A percentile compares a stretch with the other conserved stretches of the same genome.
Conservation (phyloP, 2,797 vertebrate genomes). For the Molossus alvarezi region DNA sequence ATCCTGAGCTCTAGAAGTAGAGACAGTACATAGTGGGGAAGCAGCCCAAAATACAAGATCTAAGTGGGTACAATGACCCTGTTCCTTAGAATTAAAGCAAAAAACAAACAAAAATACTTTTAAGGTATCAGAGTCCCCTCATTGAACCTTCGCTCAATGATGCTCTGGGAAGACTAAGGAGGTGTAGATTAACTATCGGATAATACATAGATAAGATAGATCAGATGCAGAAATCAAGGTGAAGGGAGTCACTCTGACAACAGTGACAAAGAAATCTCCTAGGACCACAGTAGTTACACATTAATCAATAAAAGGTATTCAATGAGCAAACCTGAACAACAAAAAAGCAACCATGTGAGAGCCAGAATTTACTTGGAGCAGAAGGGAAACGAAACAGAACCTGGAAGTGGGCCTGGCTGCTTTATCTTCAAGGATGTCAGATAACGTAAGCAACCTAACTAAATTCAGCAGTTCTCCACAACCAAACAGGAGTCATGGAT, state of each 20-base stretch:
- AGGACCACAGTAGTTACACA: neutral
- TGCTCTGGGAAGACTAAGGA: slow-evolving; percentile 11
- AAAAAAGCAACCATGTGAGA: neutral
- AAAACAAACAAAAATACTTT: neutral
- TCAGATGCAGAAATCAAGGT: neutral
- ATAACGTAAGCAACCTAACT: slow-evolving; percentile 69
- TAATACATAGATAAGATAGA: slow-evolving; percentile 6
- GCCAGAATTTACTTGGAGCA: slow-evolving; percentile 6
- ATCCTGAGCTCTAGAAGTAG: neutral
- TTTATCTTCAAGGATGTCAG: slow-evolving; percentile 81
- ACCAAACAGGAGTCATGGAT: slow-evolving; percentile 54
- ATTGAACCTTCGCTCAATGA: slow-evolving; percentile 14
- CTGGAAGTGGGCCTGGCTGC: neutral
- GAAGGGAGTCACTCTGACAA: neutral
- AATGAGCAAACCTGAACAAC: neutral
- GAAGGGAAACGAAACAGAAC: slow-evolving; percentile 53
- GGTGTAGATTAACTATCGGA: neutral
- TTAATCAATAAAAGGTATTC: slow-evolving; percentile 37
- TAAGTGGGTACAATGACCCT: rapidly evolving
- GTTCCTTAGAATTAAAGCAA: neutral
- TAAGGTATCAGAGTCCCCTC: neutral
- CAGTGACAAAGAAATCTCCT: neutral
- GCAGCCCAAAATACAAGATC: neutral
- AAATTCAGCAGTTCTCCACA: neutral
- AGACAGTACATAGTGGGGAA: rapidly evolving